phyloP scores from a whole-genome alignment of 2,888 invertebrate species.

The Luperina nickerlii region DNA sequence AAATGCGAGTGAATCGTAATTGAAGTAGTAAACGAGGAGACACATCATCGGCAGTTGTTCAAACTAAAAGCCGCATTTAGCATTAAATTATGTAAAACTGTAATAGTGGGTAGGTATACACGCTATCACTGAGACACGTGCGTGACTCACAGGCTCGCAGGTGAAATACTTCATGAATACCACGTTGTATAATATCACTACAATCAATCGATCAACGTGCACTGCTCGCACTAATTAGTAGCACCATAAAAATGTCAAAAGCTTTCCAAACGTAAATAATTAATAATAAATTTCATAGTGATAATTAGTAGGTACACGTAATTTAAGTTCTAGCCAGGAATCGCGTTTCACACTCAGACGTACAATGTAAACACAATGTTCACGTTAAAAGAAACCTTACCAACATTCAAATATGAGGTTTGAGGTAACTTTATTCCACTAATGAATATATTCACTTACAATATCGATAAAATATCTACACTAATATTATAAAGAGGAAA shows the following conservation, averaged over 20 bases:
- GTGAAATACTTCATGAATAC: conserved; percentile 52
- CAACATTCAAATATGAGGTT: not conserved
- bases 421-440: not conserved
- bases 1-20: conserved; percentile 20
- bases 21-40: conserved; percentile 35
- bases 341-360: not conserved
- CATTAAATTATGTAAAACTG: conserved; percentile 72
- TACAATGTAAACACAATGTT: not conserved
- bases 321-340: not conserved
- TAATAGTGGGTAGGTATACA: conserved; percentile 68
- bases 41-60: conserved; percentile 75
- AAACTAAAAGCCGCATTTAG: conserved; percentile 71
- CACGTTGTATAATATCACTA: conserved; percentile 41
- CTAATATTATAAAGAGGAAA: too few relatives aligned
- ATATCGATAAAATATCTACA: not conserved
- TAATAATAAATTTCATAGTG: not conserved
- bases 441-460: not conserved
- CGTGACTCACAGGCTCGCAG: conserved; percentile 69
- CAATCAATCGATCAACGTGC: conserved; percentile 21
- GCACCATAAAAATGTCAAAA: not conserved
- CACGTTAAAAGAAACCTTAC: not conserved
- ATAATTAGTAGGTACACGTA: too few relatives aligned
- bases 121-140: conserved; percentile 66
- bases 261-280: not conserved
- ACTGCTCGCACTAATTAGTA: not conserved